A percentile compares a stretch with the other conserved stretches of the same genome.
Conservation (phyloP, 2,888 invertebrate species). For the Neelides folsomi region DNA sequence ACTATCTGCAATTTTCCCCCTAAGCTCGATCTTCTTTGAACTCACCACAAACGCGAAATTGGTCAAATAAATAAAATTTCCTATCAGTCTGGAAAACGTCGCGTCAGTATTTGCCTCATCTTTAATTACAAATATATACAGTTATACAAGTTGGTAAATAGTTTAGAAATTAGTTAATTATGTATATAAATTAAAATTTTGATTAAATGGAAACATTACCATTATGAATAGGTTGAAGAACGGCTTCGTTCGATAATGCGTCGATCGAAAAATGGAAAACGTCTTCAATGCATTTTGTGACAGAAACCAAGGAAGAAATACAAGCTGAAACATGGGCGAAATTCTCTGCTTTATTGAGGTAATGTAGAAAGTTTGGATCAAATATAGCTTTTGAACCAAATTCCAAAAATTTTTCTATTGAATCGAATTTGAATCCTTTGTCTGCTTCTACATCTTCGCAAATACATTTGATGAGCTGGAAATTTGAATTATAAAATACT, state of each 20-base stretch:
- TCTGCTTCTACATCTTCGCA: not conserved
- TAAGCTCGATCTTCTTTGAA: slow-evolving; percentile 12
- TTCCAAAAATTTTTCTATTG: slow-evolving; percentile 18
- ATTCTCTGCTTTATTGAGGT: slow-evolving; percentile 27
- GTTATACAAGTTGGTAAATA: too few relatives aligned
- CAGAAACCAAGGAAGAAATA: slow-evolving; percentile 15
- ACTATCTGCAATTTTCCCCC: slow-evolving; percentile 11
- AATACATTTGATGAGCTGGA: too few relatives aligned
- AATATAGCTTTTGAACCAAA: slow-evolving; percentile 25
- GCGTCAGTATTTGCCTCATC: slow-evolving; percentile 15
- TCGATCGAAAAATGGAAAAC: too few relatives aligned
- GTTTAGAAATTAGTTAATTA: too few relatives aligned
- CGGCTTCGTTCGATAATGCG: too few relatives aligned
- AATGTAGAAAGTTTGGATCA: slow-evolving; percentile 26
- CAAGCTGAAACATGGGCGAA: slow-evolving; percentile 22
- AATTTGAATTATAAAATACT: too few relatives aligned
- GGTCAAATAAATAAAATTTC: slow-evolving; percentile 23
- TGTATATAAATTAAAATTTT: too few relatives aligned
- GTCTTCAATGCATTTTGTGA: not conserved
- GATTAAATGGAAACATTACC: too few relatives aligned
- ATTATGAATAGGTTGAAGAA: too few relatives aligned
- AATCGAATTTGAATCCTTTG: slow-evolving; percentile 13
- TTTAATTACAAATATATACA: too few relatives aligned
- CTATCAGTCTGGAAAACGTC: slow-evolving; percentile 18
- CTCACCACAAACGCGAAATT: slow-evolving; percentile 21